Evolutionary conservation across 2,113 vertebrate genomes (phyloP), one percentile per base, ranked within the genome.

Genomic region (Psittacula cyanocephala): DNA sequence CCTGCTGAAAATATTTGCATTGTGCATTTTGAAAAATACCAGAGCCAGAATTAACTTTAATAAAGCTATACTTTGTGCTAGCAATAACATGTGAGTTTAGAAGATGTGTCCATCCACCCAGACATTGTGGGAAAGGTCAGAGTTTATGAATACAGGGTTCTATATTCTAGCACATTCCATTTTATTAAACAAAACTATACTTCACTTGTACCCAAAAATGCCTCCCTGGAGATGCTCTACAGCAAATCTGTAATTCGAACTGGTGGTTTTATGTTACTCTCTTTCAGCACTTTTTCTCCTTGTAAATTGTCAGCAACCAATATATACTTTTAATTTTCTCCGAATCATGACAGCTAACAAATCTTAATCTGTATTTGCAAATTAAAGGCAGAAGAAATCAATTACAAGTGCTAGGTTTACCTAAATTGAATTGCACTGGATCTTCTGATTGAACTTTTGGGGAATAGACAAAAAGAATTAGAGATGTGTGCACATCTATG

Each of bases 191-290:
- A 89, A 91, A 89, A 23, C 43, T 60, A 9, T 37, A 29, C n/a
- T 85, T 84, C 68, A 76, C 68, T 24, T 69, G 50, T 81, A 72
- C 43, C 46, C 65, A 83, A 77, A 60, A 95, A 80, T 93, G 71
- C 49, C 37, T 91, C 84, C 57, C 55, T 80, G 64, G 79, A 95
- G 83, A 63, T 80, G 75, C 53, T 74, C 31, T 65, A 86, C 84
- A 94, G 50, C 37, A 93, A 86, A 88, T 86, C 71, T 91, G 76
- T 91, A 86, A 95, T 90, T 96, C 94, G 91, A 77, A 95, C 35
- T 68, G 67, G 44, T 50, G 70, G 64, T 25, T 93, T 85, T 91
- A 93, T 90, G 71, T 83, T 93, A 44, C 5, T 78, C 46, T 85
- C 49, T 85, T 89, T 89, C 91, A 91, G 71, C 82, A 78, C 69